Evolutionary conservation across 2,797 vertebrate species (phyloP).

Genomic region (Astyanax mexicanus): DNA sequence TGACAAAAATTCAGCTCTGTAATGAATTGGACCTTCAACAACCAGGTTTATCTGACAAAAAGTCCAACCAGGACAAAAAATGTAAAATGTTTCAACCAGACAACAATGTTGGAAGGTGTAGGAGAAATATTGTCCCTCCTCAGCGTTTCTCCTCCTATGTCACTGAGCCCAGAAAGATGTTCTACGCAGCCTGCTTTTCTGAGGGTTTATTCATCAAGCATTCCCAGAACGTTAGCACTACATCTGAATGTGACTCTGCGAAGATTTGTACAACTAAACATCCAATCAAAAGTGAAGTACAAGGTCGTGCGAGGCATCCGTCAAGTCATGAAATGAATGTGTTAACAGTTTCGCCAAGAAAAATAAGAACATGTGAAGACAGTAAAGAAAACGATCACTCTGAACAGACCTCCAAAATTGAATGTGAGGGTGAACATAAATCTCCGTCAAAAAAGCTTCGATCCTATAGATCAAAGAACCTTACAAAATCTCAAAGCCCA

Average conservation of each 20-base stretch:
- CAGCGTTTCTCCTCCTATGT: constrained; percentile 90
- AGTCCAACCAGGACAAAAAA: constrained; percentile 3
- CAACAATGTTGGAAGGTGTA: constrained; percentile 76
- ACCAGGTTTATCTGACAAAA: neutral
- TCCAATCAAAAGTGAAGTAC: constrained; percentile 23
- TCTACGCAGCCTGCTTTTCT: constrained; percentile 77
- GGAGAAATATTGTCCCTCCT: constrained; percentile 87
- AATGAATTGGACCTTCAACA: neutral
- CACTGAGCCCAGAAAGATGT: constrained; percentile 83
- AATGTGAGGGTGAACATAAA: constrained; percentile 33
- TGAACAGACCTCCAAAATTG: constrained; percentile 52
- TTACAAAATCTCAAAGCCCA: constrained; percentile 37
- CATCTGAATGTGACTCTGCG: constrained; percentile 22
- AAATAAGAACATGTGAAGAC: constrained; percentile 18
- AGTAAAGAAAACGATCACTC: constrained; percentile 33
- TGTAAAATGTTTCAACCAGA: constrained; percentile 56
- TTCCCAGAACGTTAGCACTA: constrained; percentile 67
- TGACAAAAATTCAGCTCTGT: constrained; percentile 4
- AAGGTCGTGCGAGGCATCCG: constrained; percentile 35
- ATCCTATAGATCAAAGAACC: constrained; percentile 11
- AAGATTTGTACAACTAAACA: neutral
- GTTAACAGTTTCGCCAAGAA: constrained; percentile 13
- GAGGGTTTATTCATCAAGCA: constrained; percentile 75
- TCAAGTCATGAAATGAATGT: constrained; percentile 28
- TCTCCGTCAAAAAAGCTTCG: constrained; percentile 59